phyloP scores from a whole-genome alignment of 2,797 vertebrate species.

The Peromyscus aztecus region DNA sequence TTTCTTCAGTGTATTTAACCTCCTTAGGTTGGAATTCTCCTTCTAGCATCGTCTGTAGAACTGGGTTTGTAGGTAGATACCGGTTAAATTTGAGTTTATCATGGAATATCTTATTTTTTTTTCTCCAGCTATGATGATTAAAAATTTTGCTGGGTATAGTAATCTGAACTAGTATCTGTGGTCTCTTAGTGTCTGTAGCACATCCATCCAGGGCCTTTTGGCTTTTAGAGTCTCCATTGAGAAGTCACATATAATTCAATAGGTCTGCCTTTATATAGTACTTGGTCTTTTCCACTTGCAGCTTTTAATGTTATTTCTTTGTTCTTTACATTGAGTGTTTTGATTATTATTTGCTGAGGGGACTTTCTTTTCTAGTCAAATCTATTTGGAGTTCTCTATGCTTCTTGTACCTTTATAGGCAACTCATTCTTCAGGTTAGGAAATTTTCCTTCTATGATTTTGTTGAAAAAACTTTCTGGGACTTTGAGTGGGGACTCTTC shows the following conservation, averaged over 20 bases:
- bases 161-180: neutral
- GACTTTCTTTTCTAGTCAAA: neutral
- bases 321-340: neutral
- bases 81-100: neutral
- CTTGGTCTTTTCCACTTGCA: neutral
- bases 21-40: neutral
- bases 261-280: neutral
- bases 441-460: too few relatives aligned
- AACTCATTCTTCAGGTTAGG: neutral
- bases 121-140: neutral
- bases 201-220: neutral
- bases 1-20: neutral
- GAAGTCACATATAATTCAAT: neutral
- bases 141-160: neutral
- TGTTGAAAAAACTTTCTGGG: neutral
- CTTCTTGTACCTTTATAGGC: neutral
- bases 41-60: neutral
- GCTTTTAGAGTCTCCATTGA: neutral
- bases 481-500: neutral
- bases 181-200: neutral
- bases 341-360: neutral
- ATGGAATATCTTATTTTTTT: neutral
- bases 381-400: neutral
- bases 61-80: neutral
- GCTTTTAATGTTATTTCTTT: neutral